A percentile compares a stretch with the other conserved stretches of the same genome.
Conservation (phyloP, 2,797 vertebrate genomes). For the Odontamblyopus rebecca region DNA sequence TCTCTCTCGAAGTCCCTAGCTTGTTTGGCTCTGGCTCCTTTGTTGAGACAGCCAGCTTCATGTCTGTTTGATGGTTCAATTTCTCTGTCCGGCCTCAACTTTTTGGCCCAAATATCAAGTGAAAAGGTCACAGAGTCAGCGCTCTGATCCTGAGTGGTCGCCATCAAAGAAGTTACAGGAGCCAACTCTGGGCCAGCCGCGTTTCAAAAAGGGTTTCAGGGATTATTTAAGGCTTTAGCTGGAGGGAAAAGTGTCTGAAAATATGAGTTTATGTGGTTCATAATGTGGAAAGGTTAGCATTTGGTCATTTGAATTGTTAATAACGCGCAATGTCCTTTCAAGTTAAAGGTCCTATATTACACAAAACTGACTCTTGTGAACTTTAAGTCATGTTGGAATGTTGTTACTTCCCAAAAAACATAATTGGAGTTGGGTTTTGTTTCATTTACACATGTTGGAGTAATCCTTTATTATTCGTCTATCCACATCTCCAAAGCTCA, state of each 20-base stretch:
- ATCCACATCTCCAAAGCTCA: no score
- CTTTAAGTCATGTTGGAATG: no score
- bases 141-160: constrained; percentile 26
- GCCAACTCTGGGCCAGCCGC: constrained; percentile 41
- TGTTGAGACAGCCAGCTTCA: constrained; percentile 30
- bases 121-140: constrained; percentile 57
- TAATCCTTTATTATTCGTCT: no score
- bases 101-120: constrained; percentile 42
- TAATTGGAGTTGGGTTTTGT: no score
- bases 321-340: no score
- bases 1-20: constrained; percentile 24
- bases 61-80: constrained; percentile 18
- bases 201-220: constrained; percentile 56
- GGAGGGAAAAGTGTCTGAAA: constrained; percentile 46
- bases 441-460: no score
- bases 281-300: neutral
- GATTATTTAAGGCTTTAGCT: constrained; percentile 53
- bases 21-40: constrained; percentile 34
- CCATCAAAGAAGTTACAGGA: constrained; percentile 33
- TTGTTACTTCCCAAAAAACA: no score
- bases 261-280: constrained; percentile 21
- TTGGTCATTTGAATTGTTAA: neutral
- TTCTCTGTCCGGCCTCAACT: constrained; percentile 39
- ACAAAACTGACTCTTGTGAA: no score
- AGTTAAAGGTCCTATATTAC: no score